These are phyloP conservation scores for Drosophila neonasuta DNA, from an alignment of 2,888 invertebrate genomes.

Conservation along the genomic window DNA sequence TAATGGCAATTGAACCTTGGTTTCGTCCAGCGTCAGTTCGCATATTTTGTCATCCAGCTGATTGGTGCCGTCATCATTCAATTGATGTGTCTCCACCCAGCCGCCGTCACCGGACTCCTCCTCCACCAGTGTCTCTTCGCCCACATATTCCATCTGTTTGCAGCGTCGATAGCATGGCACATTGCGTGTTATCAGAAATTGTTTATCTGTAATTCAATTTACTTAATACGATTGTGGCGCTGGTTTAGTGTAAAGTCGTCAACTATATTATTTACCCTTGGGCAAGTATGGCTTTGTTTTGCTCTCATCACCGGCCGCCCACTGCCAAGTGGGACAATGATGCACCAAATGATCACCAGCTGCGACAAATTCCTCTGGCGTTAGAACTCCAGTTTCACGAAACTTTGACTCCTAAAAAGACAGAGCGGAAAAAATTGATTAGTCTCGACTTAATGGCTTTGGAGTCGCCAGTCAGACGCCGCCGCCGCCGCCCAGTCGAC, in stretches of 20 bases:
- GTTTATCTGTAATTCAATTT: slow-evolving; percentile 87
- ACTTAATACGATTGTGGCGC: neutral
- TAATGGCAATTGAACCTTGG: slow-evolving; percentile 76
- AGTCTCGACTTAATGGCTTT: slow-evolving; percentile 4
- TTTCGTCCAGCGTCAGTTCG: slow-evolving; percentile 93
- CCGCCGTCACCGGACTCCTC: slow-evolving; percentile 93
- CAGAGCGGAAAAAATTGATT: slow-evolving; percentile 4
- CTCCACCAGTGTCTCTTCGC: slow-evolving; percentile 94
- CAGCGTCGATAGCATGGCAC: slow-evolving; percentile 98
- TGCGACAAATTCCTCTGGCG: slow-evolving; percentile 99
- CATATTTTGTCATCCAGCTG: slow-evolving; percentile 85
- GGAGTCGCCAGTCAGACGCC: slow-evolving; percentile 1
- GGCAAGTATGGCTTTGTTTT: slow-evolving; percentile 95
- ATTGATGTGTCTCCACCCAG: slow-evolving; percentile 99
- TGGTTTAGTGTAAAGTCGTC: neutral
- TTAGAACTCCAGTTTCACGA: slow-evolving; percentile 97
- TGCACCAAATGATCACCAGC: slow-evolving; percentile 99
- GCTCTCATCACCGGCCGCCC: slow-evolving; percentile 95
- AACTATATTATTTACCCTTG: slow-evolving; percentile 68
- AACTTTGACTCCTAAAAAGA: slow-evolving; percentile 94
- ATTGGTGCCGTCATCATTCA: slow-evolving; percentile 85
- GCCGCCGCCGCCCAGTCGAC: slow-evolving; percentile 6
- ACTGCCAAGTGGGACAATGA: slow-evolving; percentile 99
- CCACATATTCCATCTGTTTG: slow-evolving; percentile 86
- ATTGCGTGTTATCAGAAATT: slow-evolving; percentile 97